Evolutionary conservation across 2,113 vertebrate genomes (phyloP).

Genomic region (Halcyon senegalensis): DNA sequence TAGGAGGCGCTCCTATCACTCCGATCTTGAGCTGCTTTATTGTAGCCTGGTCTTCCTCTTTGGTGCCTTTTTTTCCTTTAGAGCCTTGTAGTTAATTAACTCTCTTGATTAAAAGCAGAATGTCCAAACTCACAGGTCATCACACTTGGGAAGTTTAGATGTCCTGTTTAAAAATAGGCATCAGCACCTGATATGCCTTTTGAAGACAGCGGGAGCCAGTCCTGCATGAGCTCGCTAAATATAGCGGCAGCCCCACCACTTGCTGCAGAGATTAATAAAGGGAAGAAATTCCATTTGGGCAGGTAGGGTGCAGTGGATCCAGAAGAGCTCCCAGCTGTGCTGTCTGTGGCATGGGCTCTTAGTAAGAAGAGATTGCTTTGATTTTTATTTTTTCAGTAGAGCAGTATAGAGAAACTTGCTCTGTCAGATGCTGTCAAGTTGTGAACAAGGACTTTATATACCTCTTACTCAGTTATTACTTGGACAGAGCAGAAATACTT

Average conservation of each 20-base stretch:
- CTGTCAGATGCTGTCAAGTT: neutral
- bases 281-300: neutral
- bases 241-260: neutral
- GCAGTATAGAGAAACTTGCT: neutral
- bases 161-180: slow-evolving; percentile 50
- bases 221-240: neutral
- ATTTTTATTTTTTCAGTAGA: neutral
- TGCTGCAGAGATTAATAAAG: neutral
- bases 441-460: neutral
- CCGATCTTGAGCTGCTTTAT: slow-evolving; percentile 26
- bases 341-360: neutral
- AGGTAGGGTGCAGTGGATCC: neutral
- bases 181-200: slow-evolving; percentile 41
- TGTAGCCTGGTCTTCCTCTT: slow-evolving; percentile 52
- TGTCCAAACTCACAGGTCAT: slow-evolving; percentile 5
- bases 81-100: slow-evolving; percentile 46
- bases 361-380: neutral
- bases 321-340: neutral
- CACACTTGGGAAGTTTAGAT: slow-evolving; percentile 42
- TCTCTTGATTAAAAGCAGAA: slow-evolving; percentile 44
- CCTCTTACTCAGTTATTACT: neutral
- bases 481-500: neutral
- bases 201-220: slow-evolving; percentile 21
- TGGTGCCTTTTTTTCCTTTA: slow-evolving; percentile 38
- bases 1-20: slow-evolving; percentile 7